phyloP scores from a whole-genome alignment of 2,113 vertebrate species.

The Eptesicus fuscus region DNA sequence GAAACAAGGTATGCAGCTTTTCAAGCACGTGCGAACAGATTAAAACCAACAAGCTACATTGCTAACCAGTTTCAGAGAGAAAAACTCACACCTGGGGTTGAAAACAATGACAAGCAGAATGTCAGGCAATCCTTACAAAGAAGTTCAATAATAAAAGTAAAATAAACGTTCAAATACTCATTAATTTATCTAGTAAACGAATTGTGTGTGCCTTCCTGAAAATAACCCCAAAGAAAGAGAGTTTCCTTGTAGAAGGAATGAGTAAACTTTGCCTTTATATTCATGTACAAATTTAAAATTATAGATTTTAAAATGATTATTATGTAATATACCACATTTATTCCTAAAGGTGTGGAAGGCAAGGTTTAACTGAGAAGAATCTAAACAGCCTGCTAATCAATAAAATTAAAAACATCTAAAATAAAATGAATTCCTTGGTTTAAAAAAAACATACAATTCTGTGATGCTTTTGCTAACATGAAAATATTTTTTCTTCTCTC shows the following conservation, averaged over 20 bases:
- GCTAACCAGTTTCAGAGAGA: background rate
- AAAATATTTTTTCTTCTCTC: background rate
- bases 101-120: background rate
- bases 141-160: background rate
- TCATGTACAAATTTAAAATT: background rate
- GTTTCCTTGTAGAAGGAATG: background rate
- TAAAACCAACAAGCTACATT: background rate
- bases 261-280: background rate
- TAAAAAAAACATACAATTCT: background rate
- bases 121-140: background rate
- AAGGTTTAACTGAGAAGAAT: background rate
- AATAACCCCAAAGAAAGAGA: background rate
- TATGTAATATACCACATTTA: background rate
- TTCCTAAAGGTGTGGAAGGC: background rate
- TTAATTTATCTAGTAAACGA: background rate
- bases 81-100: background rate
- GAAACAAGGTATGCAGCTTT: background rate
- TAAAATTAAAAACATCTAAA: background rate
- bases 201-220: background rate
- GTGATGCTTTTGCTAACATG: background rate
- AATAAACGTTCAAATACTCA: background rate
- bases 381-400: background rate
- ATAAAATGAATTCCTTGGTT: background rate
- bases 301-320: background rate
- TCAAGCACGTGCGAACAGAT: background rate